phyloP scores from a whole-genome alignment of 2,888 invertebrate genomes.

The Agriopis leucophaearia region DNA sequence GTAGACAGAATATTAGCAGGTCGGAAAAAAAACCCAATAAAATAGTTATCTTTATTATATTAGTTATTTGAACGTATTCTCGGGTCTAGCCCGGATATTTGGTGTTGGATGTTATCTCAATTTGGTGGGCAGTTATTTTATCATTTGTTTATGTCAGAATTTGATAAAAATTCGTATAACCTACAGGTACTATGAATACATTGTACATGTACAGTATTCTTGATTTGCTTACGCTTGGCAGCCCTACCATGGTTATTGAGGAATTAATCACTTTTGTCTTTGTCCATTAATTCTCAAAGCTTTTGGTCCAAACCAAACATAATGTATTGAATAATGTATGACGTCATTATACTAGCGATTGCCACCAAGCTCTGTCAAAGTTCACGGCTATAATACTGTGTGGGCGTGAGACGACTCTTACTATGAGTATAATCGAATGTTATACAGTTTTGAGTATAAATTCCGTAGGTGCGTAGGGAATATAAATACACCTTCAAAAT shows the following conservation, averaged over 20 bases:
- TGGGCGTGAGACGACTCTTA: slow-evolving; percentile 39
- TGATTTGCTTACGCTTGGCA: not conserved
- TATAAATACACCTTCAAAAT: too few relatives aligned
- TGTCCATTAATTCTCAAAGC: slow-evolving; percentile 29
- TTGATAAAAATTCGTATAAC: too few relatives aligned
- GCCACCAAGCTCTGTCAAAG: slow-evolving; percentile 41
- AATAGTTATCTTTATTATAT: too few relatives aligned
- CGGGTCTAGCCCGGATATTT: too few relatives aligned
- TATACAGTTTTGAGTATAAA: not conserved
- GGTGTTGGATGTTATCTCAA: too few relatives aligned
- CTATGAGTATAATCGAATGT: slow-evolving; percentile 38
- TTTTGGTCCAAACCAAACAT: slow-evolving; percentile 29
- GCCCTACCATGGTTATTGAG: slow-evolving; percentile 14
- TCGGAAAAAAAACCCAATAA: too few relatives aligned
- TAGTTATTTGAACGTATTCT: too few relatives aligned
- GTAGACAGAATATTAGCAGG: too few relatives aligned
- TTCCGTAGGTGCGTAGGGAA: too few relatives aligned
- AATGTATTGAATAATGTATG: slow-evolving; percentile 25
- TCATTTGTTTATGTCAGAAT: too few relatives aligned
- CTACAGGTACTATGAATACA: too few relatives aligned
- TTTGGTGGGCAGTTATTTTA: too few relatives aligned
- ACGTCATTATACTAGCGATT: slow-evolving; percentile 33
- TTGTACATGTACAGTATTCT: not conserved
- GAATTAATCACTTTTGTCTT: slow-evolving; percentile 35
- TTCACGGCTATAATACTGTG: slow-evolving; percentile 31